A percentile compares a stretch with the other conserved stretches of the same genome.
These are phyloP conservation scores for Cantharis rufa DNA, from an alignment of 2,888 invertebrate genomes.

Conservation along the genomic window DNA sequence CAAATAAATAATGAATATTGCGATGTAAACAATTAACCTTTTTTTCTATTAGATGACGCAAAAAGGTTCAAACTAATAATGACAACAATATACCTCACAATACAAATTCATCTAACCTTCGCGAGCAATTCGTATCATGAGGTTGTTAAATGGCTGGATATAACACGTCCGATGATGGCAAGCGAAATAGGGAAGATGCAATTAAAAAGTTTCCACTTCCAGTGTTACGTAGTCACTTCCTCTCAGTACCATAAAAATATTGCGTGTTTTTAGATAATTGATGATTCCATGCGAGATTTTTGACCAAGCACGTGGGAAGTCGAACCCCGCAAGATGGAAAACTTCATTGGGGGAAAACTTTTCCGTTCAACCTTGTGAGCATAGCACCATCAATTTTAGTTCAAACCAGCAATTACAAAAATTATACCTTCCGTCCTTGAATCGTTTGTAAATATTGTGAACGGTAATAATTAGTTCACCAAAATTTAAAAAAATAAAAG, in stretches of 20 bases:
- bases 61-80: background rate
- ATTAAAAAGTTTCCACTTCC: background rate
- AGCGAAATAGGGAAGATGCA: background rate
- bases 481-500: background rate
- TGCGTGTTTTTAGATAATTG: background rate
- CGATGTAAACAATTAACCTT: background rate
- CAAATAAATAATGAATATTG: background rate
- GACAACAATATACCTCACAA: background rate
- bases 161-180: background rate
- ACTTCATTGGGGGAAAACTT: background rate
- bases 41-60: background rate
- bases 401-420: background rate
- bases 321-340: too few species aligned
- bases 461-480: background rate
- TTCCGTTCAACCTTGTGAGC: background rate
- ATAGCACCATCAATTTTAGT: background rate
- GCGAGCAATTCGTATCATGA: background rate
- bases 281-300: background rate
- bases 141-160: background rate
- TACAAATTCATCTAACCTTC: background rate
- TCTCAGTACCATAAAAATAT: background rate
- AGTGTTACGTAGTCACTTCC: background rate
- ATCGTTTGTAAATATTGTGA: background rate
- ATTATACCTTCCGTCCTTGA: background rate
- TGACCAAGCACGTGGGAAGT: background rate